Evolutionary conservation across 2,113 vertebrate genomes (phyloP).

Genomic region (Osmerus mordax): DNA sequence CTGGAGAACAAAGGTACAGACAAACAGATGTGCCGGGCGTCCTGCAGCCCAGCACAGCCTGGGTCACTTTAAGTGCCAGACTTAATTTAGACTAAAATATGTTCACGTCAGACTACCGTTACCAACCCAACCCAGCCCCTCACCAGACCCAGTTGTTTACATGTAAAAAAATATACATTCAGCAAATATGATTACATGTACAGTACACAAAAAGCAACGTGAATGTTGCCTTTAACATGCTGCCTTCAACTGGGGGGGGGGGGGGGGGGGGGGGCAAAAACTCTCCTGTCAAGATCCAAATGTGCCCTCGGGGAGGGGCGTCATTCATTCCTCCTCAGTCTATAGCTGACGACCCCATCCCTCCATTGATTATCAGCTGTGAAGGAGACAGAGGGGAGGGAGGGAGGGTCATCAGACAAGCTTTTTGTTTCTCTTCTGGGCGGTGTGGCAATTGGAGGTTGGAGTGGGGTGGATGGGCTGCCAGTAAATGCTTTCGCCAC

Average conservation of each 20-base stretch:
- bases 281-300: slow-evolving; percentile 66
- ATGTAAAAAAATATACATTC: no score
- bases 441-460: no score
- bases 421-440: slow-evolving; percentile 56
- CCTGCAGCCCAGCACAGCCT: not conserved
- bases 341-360: slow-evolving; percentile 64
- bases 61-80: not conserved
- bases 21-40: slow-evolving; percentile 1
- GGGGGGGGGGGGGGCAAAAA: slow-evolving; percentile 28
- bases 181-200: no score
- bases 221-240: no score
- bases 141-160: no score
- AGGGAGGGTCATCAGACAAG: slow-evolving; percentile 39
- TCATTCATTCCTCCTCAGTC: slow-evolving; percentile 67
- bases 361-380: slow-evolving; percentile 69
- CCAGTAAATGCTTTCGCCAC: slow-evolving; percentile 53
- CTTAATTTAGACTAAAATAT: no score
- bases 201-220: no score
- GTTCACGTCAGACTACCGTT: no score
- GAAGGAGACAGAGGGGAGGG: slow-evolving; percentile 20
- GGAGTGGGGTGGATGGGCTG: slow-evolving; percentile 45
- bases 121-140: no score
- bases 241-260: not conserved
- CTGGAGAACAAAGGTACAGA: slow-evolving; percentile 7
- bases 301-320: slow-evolving; percentile 60